Conservation (phyloP, 2,888 invertebrate genomes). For the Agrilus biguttatus region DNA sequence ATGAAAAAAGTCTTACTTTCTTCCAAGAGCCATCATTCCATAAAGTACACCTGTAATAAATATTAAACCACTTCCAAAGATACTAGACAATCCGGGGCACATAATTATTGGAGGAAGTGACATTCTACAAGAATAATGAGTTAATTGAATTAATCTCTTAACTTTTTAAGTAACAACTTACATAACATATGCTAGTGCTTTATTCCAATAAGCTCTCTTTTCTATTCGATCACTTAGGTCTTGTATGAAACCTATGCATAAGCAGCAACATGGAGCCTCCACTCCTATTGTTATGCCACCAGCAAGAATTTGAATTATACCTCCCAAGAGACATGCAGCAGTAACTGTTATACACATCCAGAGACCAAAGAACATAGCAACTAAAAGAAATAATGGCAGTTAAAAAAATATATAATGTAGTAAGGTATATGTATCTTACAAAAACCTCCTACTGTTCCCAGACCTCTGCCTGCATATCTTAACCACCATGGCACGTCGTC, state of each 20-base stretch:
- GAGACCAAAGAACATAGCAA: slow-evolving; percentile 71
- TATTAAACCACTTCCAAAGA: slow-evolving; percentile 79
- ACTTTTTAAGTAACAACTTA: slow-evolving; percentile 37
- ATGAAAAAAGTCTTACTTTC: slow-evolving; percentile 56
- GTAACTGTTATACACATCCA: slow-evolving; percentile 52
- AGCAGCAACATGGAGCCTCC: slow-evolving; percentile 95
- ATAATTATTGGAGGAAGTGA: slow-evolving; percentile 68
- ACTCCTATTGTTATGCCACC: slow-evolving; percentile 79
- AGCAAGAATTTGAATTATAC: slow-evolving; percentile 76
- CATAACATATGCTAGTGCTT: slow-evolving; percentile 73
- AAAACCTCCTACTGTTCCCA: slow-evolving; percentile 73
- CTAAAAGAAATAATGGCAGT: slow-evolving; percentile 37
- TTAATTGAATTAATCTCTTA: slow-evolving; percentile 1
- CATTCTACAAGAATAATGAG: slow-evolving; percentile 40
- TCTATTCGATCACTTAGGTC: slow-evolving; percentile 72
- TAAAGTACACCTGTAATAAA: slow-evolving; percentile 81
- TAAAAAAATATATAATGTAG: slow-evolving; percentile 3
- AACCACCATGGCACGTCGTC: slow-evolving; percentile 83
- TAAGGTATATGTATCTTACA: slow-evolving; percentile 43
- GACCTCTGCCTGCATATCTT: slow-evolving; percentile 69
- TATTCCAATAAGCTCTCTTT: slow-evolving; percentile 75
- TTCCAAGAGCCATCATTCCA: slow-evolving; percentile 89
- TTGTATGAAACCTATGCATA: slow-evolving; percentile 91
- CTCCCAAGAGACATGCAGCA: slow-evolving; percentile 55
- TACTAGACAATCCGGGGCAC: slow-evolving; percentile 57